These are phyloP conservation scores for Pelobates fuscus DNA, from an alignment of 2,113 vertebrate genomes.

Conservation along the genomic window DNA sequence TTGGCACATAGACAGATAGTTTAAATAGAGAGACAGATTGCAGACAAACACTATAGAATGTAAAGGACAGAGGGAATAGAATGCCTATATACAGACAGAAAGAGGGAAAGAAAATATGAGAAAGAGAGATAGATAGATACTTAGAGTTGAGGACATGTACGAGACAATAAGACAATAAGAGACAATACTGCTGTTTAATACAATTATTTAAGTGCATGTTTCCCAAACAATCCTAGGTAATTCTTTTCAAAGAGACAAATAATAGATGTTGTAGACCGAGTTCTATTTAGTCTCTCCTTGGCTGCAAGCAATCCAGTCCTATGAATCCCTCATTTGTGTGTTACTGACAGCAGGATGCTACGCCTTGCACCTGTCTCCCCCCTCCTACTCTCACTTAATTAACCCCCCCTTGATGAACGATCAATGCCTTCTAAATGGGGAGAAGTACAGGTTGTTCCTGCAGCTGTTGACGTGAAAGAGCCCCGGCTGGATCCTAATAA, in stretches of 20 bases:
- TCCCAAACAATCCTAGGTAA: conserved; percentile 23
- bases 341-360: fast-evolving
- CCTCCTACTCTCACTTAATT: conserved; percentile 5
- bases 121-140: too few species aligned
- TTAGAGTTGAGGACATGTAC: too few species aligned
- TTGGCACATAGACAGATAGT: too few species aligned
- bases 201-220: conserved; percentile 23
- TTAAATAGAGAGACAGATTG: too few species aligned
- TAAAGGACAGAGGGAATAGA: too few species aligned
- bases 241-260: conserved; percentile 13
- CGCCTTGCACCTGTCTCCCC: neutral
- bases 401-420: conserved; percentile 4
- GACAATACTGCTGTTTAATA: neutral
- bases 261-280: conserved; percentile 13
- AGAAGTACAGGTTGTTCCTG: conserved; percentile 10
- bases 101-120: too few species aligned
- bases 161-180: too few species aligned
- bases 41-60: too few species aligned
- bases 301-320: neutral
- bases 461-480: conserved; percentile 7
- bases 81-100: too few species aligned
- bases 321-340: conserved; percentile 14
- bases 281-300: neutral
- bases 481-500: neutral
- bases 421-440: conserved; percentile 8